Evolutionary conservation across 2,113 vertebrate genomes (phyloP), one percentile per base, ranked within the genome.

Genomic region (Harpagus bidentatus): DNA sequence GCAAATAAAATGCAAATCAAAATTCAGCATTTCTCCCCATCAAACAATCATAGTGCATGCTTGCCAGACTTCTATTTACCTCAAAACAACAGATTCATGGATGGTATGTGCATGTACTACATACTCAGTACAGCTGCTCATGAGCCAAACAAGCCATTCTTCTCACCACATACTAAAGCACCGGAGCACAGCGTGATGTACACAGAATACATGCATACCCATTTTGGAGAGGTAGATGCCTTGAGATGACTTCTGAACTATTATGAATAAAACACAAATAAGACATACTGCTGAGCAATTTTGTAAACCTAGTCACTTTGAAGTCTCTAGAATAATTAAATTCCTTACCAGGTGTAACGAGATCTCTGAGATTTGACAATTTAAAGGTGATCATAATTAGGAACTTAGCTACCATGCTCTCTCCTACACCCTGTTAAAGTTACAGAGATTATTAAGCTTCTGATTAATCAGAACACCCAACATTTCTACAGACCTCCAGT

Each of bases 171-270:
- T 43, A 86, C 50, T n/a, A 73, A 91, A 91, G 95, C 86, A 95
- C 6, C 5, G n/a, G 38, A 93, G 42, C 91, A 95, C 66, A 89
- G 88, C 21, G 0, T 76, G 83, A 79, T 58, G 61, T 72, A 95
- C 91, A 91, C 15, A 42, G 67, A 94, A 73, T 36, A 73, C 95
- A 96, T 95, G 93, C 94, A 95, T 77, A 90, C 77, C 78, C 93
- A 65, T 95, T 96, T 94, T 87, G 91, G 74, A 95, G 85, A 13
- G 2, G 82, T 47, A 86, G 85, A 77, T 77, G 73, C 91, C 95
- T 97, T 72, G 89, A 91, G 89, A 87, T 95, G 45, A 80, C 84
- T 93, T 94, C 87, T 93, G 87, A 94, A 93, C 59, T 96, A 78
- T 83, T 83, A 88, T 62, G 78, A 93, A 94, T 91, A 81, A 91